Percentiles rank a stretch among this genome's conserved stretches.
These are phyloP conservation scores for Falco cherrug DNA, from an alignment of 2,797 vertebrate species.

Conservation along the genomic window DNA sequence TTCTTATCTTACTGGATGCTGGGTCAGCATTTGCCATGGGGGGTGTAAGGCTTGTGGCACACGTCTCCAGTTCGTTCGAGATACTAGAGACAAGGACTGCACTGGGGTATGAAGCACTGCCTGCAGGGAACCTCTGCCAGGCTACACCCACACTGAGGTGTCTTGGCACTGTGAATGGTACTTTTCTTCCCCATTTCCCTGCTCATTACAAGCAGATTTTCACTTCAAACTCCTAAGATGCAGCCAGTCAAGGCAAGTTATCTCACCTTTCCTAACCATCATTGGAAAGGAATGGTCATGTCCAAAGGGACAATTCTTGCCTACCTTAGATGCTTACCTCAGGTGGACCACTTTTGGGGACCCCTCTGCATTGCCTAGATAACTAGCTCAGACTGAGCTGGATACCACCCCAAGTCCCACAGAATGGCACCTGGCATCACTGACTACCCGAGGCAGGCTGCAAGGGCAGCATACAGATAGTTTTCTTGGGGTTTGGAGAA, in stretches of 20 bases:
- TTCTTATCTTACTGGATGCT: neutral
- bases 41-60: neutral
- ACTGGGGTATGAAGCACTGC: neutral
- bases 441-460: neutral
- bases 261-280: neutral
- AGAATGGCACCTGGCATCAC: neutral
- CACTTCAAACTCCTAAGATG: neutral
- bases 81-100: neutral
- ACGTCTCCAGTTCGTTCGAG: neutral
- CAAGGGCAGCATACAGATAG: neutral
- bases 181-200: neutral
- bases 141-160: accelerated
- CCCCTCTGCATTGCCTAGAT: neutral
- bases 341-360: neutral
- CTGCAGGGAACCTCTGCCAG: neutral
- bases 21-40: neutral
- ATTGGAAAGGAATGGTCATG: neutral
- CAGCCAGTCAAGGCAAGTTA: neutral
- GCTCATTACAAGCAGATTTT: neutral
- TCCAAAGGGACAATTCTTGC: neutral
- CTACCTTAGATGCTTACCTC: neutral
- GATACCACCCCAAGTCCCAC: accelerated
- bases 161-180: accelerated
- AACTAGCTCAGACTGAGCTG: neutral
- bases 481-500: neutral